Percentiles rank a stretch among this genome's conserved stretches.
phyloP scores from a whole-genome alignment of 2,888 invertebrate genomes.

The Podabrus alpinus region DNA sequence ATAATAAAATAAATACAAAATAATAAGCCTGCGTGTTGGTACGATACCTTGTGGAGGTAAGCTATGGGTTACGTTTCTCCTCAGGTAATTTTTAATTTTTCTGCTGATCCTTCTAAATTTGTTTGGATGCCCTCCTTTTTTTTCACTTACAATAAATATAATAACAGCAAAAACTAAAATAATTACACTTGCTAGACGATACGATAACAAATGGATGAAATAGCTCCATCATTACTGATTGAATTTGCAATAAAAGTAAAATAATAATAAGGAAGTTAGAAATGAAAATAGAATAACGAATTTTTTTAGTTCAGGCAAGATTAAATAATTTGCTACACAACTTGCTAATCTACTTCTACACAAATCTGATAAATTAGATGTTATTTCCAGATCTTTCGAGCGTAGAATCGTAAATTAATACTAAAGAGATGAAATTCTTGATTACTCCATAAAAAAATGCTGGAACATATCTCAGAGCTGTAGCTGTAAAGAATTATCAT shows the following conservation, averaged over 20 bases:
- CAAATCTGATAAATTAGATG: not conserved
- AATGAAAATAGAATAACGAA: not conserved
- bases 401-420: not conserved
- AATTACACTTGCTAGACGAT: not conserved
- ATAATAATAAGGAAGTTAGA: not conserved
- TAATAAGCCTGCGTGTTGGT: conserved; percentile 2
- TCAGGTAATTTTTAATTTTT: not conserved
- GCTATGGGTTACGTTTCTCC: conserved; percentile 3
- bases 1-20: conserved; percentile 8
- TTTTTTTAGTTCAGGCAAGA: not conserved
- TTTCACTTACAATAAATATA: not conserved
- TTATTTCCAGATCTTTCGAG: not conserved
- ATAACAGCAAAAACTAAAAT: not conserved
- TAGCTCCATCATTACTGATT: not conserved
- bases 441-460: not conserved
- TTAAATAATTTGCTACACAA: not conserved
- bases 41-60: not conserved
- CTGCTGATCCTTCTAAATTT: not conserved
- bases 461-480: not conserved
- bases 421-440: not conserved
- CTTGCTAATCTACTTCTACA: not conserved
- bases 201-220: not conserved
- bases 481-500: not conserved
- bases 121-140: not conserved
- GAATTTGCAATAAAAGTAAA: not conserved